These are phyloP conservation scores for Cirrhinus mrigala DNA, from an alignment of 2,797 vertebrate genomes.

Conservation along the genomic window DNA sequence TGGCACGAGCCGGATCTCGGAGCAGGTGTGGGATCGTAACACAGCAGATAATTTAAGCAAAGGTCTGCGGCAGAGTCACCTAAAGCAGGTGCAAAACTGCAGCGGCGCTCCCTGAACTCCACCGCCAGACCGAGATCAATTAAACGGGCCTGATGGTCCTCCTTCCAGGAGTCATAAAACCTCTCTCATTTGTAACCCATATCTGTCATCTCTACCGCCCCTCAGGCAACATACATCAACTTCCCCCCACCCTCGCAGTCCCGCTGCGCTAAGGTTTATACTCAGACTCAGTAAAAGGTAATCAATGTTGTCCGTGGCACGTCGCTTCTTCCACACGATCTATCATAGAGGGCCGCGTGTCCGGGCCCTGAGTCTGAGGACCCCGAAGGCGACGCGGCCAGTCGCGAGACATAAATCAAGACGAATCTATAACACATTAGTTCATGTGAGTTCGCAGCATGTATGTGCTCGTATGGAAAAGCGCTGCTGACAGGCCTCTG, in stretches of 20 bases:
- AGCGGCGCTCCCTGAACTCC: conserved; percentile 46
- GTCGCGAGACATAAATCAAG: conserved; percentile 79
- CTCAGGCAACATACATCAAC: conserved; percentile 59
- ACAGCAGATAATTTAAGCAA: conserved; percentile 62
- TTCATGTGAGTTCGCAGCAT: conserved; percentile 77
- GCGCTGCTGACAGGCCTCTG: neutral
- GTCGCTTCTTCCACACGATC: conserved; percentile 74
- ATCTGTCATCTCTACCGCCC: conserved; percentile 60
- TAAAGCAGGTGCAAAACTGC: conserved; percentile 54
- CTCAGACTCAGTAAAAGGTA: conserved; percentile 77
- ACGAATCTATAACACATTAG: conserved; percentile 68
- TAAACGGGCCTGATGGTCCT: conserved; percentile 58
- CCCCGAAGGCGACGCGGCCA: conserved; percentile 70
- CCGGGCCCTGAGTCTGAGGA: conserved; percentile 62
- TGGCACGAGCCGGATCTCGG: conserved; percentile 50
- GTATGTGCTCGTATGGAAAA: conserved; percentile 56
- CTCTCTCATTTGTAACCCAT: conserved; percentile 58
- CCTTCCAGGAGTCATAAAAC: conserved; percentile 55
- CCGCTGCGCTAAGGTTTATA: conserved; percentile 68
- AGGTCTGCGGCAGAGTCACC: conserved; percentile 51
- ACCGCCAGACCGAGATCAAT: conserved; percentile 59
- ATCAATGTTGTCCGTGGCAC: conserved; percentile 77
- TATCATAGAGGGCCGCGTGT: conserved; percentile 56
- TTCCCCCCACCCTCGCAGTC: conserved; percentile 20
- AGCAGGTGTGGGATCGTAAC: conserved; percentile 62